Conservation (phyloP, 1,140 invertebrate species). For the Argopecten irradians region DNA sequence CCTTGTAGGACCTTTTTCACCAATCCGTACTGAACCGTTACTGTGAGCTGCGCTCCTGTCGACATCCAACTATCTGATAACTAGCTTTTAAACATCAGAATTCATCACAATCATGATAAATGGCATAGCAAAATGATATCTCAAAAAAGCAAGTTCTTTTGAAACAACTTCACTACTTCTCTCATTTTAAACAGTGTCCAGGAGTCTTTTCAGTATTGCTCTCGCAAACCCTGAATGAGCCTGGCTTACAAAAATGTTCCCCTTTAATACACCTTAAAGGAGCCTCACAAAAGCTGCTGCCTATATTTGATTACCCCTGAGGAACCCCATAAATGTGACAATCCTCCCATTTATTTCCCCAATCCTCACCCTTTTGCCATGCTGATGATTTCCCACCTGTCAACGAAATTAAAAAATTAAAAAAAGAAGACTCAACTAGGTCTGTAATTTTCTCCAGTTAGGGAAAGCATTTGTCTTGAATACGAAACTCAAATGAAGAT, state of each 20-base stretch:
- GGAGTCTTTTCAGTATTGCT: too few species aligned
- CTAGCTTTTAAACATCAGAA: background rate
- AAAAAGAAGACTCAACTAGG: conserved; percentile 2
- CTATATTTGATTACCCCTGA: too few species aligned
- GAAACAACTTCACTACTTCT: too few species aligned
- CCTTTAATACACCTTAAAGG: too few species aligned
- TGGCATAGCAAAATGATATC: too few species aligned
- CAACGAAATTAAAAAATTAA: conserved; percentile 6
- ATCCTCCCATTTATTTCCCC: background rate
- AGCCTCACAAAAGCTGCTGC: too few species aligned
- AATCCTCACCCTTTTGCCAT: background rate
- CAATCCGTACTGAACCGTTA: background rate
- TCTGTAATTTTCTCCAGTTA: conserved; percentile 18
- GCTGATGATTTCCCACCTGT: background rate
- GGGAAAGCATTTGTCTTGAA: background rate
- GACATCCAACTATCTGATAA: background rate
- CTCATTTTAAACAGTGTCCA: too few species aligned
- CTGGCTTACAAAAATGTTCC: too few species aligned
- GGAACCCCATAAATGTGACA: too few species aligned
- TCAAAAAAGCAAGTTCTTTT: too few species aligned
- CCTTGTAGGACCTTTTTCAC: background rate
- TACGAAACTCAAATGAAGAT: conserved; percentile 10
- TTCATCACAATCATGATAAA: background rate
- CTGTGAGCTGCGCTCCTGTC: background rate
- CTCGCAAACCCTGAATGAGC: too few species aligned